Percentiles rank a stretch among this genome's conserved stretches.
These are phyloP conservation scores for Steromphala cineraria DNA, from an alignment of 2,888 invertebrate species.

Conservation along the genomic window DNA sequence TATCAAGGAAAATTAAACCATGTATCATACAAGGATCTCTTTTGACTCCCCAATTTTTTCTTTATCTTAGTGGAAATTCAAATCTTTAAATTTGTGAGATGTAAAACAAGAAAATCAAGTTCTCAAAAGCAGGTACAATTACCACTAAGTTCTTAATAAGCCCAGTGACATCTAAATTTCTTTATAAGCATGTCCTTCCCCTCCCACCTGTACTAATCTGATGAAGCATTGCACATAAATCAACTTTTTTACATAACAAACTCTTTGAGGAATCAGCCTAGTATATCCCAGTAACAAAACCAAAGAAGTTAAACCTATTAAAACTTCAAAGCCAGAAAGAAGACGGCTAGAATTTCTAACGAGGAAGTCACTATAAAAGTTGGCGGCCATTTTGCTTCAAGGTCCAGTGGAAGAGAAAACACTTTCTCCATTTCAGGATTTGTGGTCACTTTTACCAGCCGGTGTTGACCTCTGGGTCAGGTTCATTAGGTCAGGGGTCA, in stretches of 20 bases:
- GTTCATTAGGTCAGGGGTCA: constrained; percentile 7
- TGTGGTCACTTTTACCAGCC: neutral
- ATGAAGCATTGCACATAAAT: neutral
- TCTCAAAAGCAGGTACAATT: too few species aligned
- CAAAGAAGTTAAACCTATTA: constrained; percentile 14
- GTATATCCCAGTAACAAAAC: neutral
- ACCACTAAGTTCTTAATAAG: too few species aligned
- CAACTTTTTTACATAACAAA: neutral
- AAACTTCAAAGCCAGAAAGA: neutral
- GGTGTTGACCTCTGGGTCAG: neutral
- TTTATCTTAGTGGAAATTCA: too few species aligned
- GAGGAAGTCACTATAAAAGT: neutral
- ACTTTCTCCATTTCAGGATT: neutral
- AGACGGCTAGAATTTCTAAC: neutral
- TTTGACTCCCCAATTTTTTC: too few species aligned
- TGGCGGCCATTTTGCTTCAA: neutral
- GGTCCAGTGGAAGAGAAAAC: constrained; percentile 5
- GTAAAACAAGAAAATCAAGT: too few species aligned
- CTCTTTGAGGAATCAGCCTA: neutral
- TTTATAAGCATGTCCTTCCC: too few species aligned
- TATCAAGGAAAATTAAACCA: too few species aligned
- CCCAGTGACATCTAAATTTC: too few species aligned
- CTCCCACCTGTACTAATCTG: too few species aligned
- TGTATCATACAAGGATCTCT: too few species aligned
- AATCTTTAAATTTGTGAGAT: too few species aligned